Conservation (phyloP, 2,888 invertebrate genomes). For the Busseola fusca region DNA sequence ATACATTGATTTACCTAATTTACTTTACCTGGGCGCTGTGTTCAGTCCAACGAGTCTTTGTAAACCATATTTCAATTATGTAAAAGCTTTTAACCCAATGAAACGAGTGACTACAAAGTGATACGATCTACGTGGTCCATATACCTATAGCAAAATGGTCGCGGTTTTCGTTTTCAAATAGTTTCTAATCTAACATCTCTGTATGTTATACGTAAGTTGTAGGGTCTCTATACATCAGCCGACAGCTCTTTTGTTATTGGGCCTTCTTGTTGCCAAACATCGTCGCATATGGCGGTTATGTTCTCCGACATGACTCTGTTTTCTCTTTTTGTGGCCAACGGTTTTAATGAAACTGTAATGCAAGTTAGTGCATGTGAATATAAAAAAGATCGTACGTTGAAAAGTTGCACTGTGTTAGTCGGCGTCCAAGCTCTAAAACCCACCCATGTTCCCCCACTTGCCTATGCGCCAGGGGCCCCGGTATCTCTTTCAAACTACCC, state of each 20-base stretch:
- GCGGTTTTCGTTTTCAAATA: slow-evolving; percentile 62
- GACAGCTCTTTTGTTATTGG: slow-evolving; percentile 48
- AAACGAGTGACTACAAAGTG: slow-evolving; percentile 62
- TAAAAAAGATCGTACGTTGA: slow-evolving; percentile 18
- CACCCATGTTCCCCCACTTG: no score
- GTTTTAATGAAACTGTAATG: slow-evolving; percentile 47
- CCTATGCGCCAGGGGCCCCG: no score
- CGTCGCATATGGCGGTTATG: slow-evolving; percentile 43
- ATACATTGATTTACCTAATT: slow-evolving; percentile 36
- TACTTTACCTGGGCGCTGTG: slow-evolving; percentile 32
- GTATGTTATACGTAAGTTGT: slow-evolving; percentile 39
- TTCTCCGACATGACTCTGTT: slow-evolving; percentile 49
- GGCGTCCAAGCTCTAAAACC: slow-evolving; percentile 15
- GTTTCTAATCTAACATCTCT: slow-evolving; percentile 57
- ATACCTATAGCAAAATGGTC: slow-evolving; percentile 29
- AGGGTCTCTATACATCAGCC: slow-evolving; percentile 32
- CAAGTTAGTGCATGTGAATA: slow-evolving; percentile 17
- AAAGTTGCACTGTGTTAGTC: slow-evolving; percentile 14
- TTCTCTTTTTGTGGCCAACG: slow-evolving; percentile 46
- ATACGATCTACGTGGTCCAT: slow-evolving; percentile 57
- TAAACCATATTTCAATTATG: slow-evolving; percentile 60
- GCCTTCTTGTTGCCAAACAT: slow-evolving; percentile 52
- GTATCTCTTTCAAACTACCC: no score
- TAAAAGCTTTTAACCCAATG: slow-evolving; percentile 61
- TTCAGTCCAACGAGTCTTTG: slow-evolving; percentile 41